Base-by-base conservation (phyloP, 2,888 invertebrate species). In the Trichogramma evanescens region DNA sequence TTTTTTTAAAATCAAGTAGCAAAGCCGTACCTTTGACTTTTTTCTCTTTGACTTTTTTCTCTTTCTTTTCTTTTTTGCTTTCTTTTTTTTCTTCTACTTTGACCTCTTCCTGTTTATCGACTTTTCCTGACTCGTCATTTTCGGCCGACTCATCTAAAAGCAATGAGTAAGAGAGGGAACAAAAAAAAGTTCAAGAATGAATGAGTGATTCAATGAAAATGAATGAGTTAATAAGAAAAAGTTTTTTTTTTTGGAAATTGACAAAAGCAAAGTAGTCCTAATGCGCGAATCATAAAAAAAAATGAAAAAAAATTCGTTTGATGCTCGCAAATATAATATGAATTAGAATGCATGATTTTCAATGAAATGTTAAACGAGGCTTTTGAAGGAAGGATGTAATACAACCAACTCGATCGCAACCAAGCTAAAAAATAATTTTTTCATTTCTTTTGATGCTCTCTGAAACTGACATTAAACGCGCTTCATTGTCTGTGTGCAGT, bases 91-190 rank as follows among this genome's bases (percentile, higher is more conserved):
- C 63, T 59, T 63, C 63, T 59, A 63, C 54, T 54, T 63, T 61
- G 61, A 63, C 63, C 58, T 63, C 63, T 59, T 63, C 63, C 45
- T 61, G 58, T 57, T 63, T 63, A 56, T 63, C 63, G 61, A 61
- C 63, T 59, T 61, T 63, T 52, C 61, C 61, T 61, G 63, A 51
- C 50, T 63, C 63, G 59, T 61, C 63, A 59, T 58, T 63, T 10
- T 61, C 63, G 54, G 63, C 63, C 26, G 63, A 58, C 63, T 63
- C 61, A 63, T 63, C 63, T 63, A 63, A 61, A 63, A 63, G 61
- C 63, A 63, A 63, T 61, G 63, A 63, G 63, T 61, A 61, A 61
- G 61, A 63, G 42, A 61, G 58, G 63, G 61, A 63, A 26, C 26
- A 26, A 61, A 58, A 59, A 10, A 61, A 61, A 56, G 58, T 58